A percentile compares a stretch with the other conserved stretches of the same genome.
These are phyloP conservation scores for Catharus minimus DNA, from an alignment of 2,113 vertebrate genomes.

Conservation along the genomic window DNA sequence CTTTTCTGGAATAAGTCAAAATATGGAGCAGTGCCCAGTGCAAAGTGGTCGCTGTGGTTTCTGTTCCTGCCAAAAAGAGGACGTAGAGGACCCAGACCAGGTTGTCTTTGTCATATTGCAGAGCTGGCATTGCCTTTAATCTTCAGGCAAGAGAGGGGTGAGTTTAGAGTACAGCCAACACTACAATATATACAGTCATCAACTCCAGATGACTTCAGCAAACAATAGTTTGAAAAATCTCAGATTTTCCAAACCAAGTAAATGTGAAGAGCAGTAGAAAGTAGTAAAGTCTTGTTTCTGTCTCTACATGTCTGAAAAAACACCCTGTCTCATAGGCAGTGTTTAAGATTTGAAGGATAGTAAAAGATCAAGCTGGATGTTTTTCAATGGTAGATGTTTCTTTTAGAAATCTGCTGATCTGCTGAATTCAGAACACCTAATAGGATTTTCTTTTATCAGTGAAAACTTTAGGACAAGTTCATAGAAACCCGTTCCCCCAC, in stretches of 20 bases:
- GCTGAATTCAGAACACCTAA: not conserved
- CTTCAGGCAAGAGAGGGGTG: not conserved
- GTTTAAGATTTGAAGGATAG: not conserved
- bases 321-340: not conserved
- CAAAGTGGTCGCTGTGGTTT: slow-evolving; percentile 49
- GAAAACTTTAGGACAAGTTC: not conserved
- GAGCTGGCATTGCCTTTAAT: slow-evolving; percentile 16
- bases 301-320: not conserved
- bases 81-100: slow-evolving; percentile 8
- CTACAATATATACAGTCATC: not conserved
- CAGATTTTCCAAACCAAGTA: not conserved
- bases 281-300: not conserved
- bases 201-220: not conserved
- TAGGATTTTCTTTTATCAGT: not conserved
- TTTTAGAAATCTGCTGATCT: not conserved
- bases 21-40: slow-evolving; percentile 67
- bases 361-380: not conserved
- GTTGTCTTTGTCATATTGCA: slow-evolving; percentile 54
- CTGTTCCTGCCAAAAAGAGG: slow-evolving; percentile 67
- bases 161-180: not conserved
- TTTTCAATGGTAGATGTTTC: not conserved
- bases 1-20: slow-evolving; percentile 57
- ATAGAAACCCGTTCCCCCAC: not conserved
- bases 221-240: not conserved
- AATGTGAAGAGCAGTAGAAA: not conserved